phyloP scores from a whole-genome alignment of 2,888 invertebrate genomes.

The Agrilus biguttatus region DNA sequence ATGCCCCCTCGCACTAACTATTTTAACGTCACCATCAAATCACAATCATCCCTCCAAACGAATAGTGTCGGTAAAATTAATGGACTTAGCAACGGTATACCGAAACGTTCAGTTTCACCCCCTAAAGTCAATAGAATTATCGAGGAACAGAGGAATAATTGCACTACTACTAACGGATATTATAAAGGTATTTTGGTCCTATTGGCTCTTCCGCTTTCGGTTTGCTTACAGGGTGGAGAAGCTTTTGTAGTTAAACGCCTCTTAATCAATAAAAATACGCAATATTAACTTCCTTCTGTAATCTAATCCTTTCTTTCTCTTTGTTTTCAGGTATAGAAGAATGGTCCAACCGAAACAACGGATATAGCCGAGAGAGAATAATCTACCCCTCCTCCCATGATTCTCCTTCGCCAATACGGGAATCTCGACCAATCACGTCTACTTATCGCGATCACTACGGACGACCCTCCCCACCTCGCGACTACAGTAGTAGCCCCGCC shows the following conservation, averaged over 20 bases:
- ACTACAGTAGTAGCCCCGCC: conserved; percentile 14
- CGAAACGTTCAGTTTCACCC: conserved; percentile 10
- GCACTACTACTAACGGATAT: neutral
- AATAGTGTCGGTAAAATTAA: neutral
- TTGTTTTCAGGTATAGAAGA: conserved; percentile 49
- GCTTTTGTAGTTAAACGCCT: too few relatives aligned
- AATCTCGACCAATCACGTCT: conserved; percentile 8
- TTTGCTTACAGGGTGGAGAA: too few relatives aligned
- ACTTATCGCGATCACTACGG: conserved; percentile 8
- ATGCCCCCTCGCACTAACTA: conserved; percentile 54
- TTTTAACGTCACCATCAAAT: conserved; percentile 67
- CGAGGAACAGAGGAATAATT: conserved; percentile 2
- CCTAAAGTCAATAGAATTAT: conserved; percentile 14
- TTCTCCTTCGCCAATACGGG: conserved; percentile 12
- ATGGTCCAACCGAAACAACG: conserved; percentile 51
- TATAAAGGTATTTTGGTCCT: too few relatives aligned
- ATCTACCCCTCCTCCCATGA: conserved; percentile 7
- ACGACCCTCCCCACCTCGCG: conserved; percentile 13
- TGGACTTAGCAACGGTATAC: too few relatives aligned
- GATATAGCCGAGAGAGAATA: conserved; percentile 1
- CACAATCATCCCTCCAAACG: conserved; percentile 33
- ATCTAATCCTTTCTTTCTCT: conserved; percentile 26
- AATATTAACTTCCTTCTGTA: conserved; percentile 26
- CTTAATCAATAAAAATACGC: neutral
- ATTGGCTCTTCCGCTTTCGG: too few relatives aligned